A percentile compares a stretch with the other conserved stretches of the same genome.
phyloP scores from a whole-genome alignment of 2,113 vertebrate genomes.

The Tetrax tetrax region DNA sequence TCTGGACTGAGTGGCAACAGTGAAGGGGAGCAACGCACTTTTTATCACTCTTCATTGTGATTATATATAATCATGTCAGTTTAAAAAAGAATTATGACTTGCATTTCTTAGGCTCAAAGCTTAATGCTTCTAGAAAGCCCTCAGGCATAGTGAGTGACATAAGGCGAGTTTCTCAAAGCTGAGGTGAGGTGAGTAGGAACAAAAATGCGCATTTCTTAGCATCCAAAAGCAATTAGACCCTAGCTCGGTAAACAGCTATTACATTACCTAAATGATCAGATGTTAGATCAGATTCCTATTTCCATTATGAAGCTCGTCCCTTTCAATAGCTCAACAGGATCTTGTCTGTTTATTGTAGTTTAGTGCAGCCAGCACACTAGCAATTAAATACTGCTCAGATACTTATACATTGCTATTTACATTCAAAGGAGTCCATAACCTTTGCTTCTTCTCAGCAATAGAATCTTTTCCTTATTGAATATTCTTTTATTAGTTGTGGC shows the following conservation, averaged over 20 bases:
- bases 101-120: not conserved
- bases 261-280: not conserved
- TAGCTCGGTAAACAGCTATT: not conserved
- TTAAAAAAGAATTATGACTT: not conserved
- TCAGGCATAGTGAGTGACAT: not conserved
- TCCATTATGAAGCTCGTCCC: not conserved
- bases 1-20: not conserved
- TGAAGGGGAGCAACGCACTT: not conserved
- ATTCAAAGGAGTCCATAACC: not conserved
- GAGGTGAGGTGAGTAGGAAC: not conserved
- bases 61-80: not conserved
- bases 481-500: not conserved
- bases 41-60: not conserved
- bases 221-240: not conserved
- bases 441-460: not conserved
- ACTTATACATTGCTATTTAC: not conserved
- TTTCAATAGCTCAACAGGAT: not conserved
- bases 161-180: not conserved
- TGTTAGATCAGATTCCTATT: not conserved
- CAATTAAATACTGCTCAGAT: not conserved
- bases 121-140: not conserved
- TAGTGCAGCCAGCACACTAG: not conserved
- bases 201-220: not conserved
- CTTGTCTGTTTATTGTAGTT: not conserved
- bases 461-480: not conserved